Conservation (phyloP, 1,140 invertebrate species). For the Pseudomyrmex concolor region DNA sequence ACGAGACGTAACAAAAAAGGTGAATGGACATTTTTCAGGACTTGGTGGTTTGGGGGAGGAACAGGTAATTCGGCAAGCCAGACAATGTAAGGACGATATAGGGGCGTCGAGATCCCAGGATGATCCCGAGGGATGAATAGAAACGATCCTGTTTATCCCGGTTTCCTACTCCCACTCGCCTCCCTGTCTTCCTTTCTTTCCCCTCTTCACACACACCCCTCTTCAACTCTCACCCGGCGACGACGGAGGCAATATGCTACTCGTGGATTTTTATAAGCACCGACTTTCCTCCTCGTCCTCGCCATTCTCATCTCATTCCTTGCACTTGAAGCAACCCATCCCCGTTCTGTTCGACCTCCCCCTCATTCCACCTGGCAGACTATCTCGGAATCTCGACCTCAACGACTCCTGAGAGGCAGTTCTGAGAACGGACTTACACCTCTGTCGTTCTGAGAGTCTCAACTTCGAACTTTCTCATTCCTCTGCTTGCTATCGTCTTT, state of each 20-base stretch:
- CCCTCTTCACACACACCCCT: not conserved
- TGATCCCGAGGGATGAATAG: constrained; percentile 79
- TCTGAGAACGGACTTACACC: constrained; percentile 30
- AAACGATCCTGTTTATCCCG: constrained; percentile 78
- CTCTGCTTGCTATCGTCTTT: not conserved
- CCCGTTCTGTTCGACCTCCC: not conserved
- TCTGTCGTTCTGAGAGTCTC: constrained; percentile 11
- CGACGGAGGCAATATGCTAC: constrained; percentile 61
- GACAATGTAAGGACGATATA: constrained; percentile 50
- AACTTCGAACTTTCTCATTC: constrained; percentile 42
- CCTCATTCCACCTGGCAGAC: constrained; percentile 20
- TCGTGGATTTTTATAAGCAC: constrained; percentile 62
- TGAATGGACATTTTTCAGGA: constrained; percentile 41
- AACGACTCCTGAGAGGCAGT: constrained; percentile 47
- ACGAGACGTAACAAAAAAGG: constrained; percentile 23
- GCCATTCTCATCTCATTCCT: constrained; percentile 11
- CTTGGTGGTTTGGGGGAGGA: not conserved
- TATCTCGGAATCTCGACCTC: constrained; percentile 60
- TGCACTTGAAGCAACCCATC: not conserved
- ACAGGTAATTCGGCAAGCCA: constrained; percentile 61
- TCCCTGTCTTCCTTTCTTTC: not conserved
- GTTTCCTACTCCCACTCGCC: not conserved
- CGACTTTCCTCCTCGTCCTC: constrained; percentile 51
- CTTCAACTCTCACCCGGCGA: constrained; percentile 1
- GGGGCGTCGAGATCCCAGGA: constrained; percentile 67